phyloP scores from a whole-genome alignment of 2,113 vertebrate species.

The Mustela nigripes region DNA sequence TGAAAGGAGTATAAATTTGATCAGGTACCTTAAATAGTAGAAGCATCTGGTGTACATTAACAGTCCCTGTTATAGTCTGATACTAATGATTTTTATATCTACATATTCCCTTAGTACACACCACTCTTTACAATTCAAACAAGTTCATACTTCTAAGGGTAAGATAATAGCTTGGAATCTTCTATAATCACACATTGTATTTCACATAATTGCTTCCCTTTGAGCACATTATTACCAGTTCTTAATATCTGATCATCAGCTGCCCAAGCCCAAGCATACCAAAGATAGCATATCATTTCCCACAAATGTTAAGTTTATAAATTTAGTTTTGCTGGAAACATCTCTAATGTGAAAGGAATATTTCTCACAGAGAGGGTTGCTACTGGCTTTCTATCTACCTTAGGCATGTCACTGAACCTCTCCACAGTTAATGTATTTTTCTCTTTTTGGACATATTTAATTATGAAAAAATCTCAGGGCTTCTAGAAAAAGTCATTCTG shows the following conservation, averaged over 20 bases:
- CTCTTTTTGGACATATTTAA: background rate
- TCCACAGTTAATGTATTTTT: background rate
- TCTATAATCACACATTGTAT: background rate
- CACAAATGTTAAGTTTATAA: background rate
- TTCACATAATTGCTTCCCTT: background rate
- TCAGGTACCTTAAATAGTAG: background rate
- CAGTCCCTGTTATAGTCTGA: background rate
- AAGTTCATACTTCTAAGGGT: constrained; percentile 33
- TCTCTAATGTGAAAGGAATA: background rate
- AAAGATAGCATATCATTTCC: background rate
- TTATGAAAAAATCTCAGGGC: background rate
- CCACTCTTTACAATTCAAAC: constrained; percentile 10
- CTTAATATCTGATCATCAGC: background rate
- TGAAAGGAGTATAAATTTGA: background rate
- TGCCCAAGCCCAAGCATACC: background rate
- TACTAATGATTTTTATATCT: constrained; percentile 4
- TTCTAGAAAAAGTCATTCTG: background rate
- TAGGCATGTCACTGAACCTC: background rate
- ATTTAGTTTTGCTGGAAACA: background rate
- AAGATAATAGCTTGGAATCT: background rate
- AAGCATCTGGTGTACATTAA: background rate
- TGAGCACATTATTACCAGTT: background rate
- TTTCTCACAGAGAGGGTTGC: background rate
- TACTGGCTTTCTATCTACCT: background rate
- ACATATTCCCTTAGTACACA: background rate